A percentile compares a stretch with the other conserved stretches of the same genome.
These are phyloP conservation scores for Esperia sulphurella DNA, from an alignment of 2,888 invertebrate species.

Conservation along the genomic window DNA sequence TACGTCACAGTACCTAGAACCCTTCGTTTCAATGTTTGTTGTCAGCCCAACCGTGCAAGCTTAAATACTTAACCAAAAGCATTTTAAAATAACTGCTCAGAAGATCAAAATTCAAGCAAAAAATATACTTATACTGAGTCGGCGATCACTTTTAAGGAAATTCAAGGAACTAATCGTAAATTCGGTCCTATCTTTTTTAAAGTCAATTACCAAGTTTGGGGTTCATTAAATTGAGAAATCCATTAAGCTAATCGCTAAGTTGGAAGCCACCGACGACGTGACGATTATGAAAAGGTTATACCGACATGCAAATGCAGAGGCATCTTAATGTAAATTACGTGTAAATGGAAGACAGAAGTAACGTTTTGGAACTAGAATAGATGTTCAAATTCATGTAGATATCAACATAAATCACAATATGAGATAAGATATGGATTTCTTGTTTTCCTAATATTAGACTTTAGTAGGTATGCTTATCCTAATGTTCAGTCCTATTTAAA, in stretches of 20 bases:
- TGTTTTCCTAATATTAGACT: constrained; percentile 44
- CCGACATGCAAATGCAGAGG: constrained; percentile 66
- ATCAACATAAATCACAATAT: constrained; percentile 56
- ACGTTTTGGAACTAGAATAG: constrained; percentile 51
- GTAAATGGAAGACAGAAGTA: constrained; percentile 58
- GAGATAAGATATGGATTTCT: constrained; percentile 61
- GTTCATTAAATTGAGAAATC: constrained; percentile 72
- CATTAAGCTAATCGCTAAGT: constrained; percentile 70
- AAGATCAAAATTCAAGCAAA: constrained; percentile 27
- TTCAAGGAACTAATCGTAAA: constrained; percentile 43
- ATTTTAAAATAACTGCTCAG: constrained; percentile 35
- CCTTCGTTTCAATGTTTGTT: constrained; percentile 56
- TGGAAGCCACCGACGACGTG: constrained; percentile 61
- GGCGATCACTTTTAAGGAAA: constrained; percentile 16
- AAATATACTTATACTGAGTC: constrained; percentile 15
- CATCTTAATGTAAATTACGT: constrained; percentile 70
- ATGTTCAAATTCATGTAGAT: constrained; percentile 45
- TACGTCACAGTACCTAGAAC: constrained; percentile 50
- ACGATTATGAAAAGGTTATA: constrained; percentile 71
- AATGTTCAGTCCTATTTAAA: constrained; percentile 24
- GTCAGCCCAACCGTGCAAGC: constrained; percentile 42
- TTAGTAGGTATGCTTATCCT: constrained; percentile 22
- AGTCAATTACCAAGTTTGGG: constrained; percentile 63
- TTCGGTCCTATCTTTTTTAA: constrained; percentile 60
- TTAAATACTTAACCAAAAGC: constrained; percentile 49